Conservation (phyloP, 2,888 invertebrate genomes). For the Ormyrus labotus region DNA sequence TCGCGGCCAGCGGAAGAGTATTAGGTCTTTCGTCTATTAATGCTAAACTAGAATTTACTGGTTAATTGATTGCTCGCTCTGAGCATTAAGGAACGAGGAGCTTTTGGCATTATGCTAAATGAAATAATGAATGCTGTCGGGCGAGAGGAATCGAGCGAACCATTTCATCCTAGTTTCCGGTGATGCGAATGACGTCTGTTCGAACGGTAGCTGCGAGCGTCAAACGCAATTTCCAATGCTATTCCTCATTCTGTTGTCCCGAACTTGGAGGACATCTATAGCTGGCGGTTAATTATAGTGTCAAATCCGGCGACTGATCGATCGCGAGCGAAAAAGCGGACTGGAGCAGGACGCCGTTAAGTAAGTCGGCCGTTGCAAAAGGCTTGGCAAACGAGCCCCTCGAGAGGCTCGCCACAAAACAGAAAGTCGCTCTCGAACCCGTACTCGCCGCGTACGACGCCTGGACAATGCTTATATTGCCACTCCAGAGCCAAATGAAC, state of each 20-base stretch:
- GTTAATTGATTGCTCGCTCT: no score
- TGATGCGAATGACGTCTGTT: slow-evolving; percentile 8
- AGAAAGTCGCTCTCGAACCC: slow-evolving; percentile 10
- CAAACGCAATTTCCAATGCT: slow-evolving; percentile 1
- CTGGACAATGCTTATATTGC: slow-evolving; percentile 40
- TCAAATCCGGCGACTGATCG: neutral
- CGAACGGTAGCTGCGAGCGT: neutral
- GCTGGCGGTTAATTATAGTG: no score
- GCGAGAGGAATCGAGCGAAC: neutral
- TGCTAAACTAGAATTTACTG: no score
- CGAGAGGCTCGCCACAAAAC: neutral
- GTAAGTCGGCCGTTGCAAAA: no score
- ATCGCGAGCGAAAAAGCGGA: neutral
- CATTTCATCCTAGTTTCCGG: slow-evolving; percentile 2
- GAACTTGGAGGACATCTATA: no score
- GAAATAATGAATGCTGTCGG: no score
- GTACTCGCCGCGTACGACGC: neutral
- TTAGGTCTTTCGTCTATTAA: no score
- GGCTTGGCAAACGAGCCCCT: no score
- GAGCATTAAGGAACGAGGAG: no score
- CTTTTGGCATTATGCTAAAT: no score
- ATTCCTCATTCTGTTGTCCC: neutral
- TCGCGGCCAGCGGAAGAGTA: no score
- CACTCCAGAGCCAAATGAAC: slow-evolving; percentile 42
- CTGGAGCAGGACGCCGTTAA: neutral